A percentile compares a stretch with the other conserved stretches of the same genome.
phyloP scores from a whole-genome alignment of 2,888 invertebrate genomes.

The Pristionchus mayeri region DNA sequence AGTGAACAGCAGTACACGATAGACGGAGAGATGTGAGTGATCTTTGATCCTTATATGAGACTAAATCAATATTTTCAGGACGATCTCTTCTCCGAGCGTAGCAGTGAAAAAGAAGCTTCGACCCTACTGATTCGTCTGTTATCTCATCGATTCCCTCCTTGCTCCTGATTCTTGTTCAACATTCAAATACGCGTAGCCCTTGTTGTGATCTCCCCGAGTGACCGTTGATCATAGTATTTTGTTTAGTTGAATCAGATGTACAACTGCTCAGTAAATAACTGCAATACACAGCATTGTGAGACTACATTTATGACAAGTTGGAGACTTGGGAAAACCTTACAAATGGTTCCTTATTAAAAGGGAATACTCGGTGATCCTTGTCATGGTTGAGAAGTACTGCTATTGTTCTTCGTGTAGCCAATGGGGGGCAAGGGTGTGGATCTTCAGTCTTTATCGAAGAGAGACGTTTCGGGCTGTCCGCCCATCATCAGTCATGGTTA shows the following conservation, averaged over 20 bases:
- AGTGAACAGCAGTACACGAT: conserved; percentile 17
- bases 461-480: no score
- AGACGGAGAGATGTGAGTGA: conserved; percentile 8
- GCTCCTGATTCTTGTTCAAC: conserved; percentile 27
- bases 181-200: not conserved
- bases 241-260: not conserved
- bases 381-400: no score
- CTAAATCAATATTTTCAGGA: not conserved
- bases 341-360: no score
- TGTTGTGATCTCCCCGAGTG: conserved; percentile 2
- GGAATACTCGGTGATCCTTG: no score
- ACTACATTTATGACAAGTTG: no score
- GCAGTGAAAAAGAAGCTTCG: not conserved
- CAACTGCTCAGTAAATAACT: no score
- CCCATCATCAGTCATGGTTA: no score
- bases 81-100: not conserved
- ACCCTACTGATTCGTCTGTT: not conserved
- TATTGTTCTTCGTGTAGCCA: no score
- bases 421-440: no score
- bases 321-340: no score
- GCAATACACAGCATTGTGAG: no score
- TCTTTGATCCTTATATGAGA: not conserved
- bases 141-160: not conserved
- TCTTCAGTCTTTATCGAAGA: no score
- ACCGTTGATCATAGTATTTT: not conserved